Evolutionary conservation across 2,797 vertebrate species (phyloP).

Genomic region (Poecilia velifera): DNA sequence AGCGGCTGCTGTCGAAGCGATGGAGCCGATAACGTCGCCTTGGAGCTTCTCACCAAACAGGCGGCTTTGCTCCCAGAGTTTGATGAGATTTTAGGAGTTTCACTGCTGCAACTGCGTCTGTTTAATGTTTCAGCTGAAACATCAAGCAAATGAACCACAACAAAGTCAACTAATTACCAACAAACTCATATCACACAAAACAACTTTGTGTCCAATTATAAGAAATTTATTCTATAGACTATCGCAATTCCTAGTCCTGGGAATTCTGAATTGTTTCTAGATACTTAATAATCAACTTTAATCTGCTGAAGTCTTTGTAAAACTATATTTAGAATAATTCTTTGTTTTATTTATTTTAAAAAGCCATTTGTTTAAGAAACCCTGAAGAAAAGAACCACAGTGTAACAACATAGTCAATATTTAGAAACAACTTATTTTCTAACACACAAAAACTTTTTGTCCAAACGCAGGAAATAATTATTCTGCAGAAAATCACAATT

Average conservation of each 20-base stretch:
- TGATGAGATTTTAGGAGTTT: neutral
- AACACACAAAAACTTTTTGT: neutral
- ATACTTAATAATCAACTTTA: too few species aligned
- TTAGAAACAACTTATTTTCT: neutral
- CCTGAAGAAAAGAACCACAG: too few species aligned
- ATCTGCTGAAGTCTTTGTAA: too few species aligned
- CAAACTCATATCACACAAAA: neutral
- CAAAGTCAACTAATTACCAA: neutral
- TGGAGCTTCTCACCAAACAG: conserved; percentile 2
- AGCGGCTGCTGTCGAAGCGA: conserved; percentile 19
- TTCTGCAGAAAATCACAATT: too few species aligned
- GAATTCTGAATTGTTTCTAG: too few species aligned
- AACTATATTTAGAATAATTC: too few species aligned
- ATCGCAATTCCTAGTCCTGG: too few species aligned
- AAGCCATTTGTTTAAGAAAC: too few species aligned
- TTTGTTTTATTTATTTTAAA: too few species aligned
- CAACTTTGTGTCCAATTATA: neutral
- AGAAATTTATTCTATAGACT: too few species aligned
- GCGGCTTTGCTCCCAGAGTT: neutral
- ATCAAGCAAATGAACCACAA: neutral
- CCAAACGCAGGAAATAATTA: too few species aligned
- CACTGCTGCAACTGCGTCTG: neutral
- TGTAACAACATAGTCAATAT: neutral
- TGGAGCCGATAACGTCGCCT: conserved; percentile 28
- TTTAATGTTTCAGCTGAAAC: neutral